Percentiles rank a stretch among this genome's conserved stretches.
phyloP scores from a whole-genome alignment of 2,113 vertebrate species.

The Synchiropus splendidus region DNA sequence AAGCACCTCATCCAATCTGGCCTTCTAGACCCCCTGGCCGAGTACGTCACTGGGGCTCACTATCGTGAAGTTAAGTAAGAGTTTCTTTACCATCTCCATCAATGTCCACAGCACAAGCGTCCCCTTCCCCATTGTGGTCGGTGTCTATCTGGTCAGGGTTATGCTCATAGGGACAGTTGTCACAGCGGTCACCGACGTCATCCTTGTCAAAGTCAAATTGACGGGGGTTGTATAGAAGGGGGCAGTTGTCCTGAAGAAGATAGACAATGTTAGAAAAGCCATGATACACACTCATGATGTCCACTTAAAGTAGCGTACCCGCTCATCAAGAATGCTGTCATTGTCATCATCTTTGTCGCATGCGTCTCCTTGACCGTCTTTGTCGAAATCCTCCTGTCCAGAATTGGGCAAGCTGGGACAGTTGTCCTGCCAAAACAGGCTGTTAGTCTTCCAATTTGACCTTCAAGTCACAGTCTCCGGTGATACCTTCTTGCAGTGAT shows the following conservation, averaged over 20 bases:
- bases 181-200: slow-evolving; percentile 91
- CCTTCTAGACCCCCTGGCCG: too few relatives aligned
- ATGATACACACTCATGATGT: too few relatives aligned
- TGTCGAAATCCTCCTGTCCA: slow-evolving; percentile 96
- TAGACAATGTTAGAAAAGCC: slow-evolving; percentile 1
- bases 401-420: slow-evolving; percentile 95
- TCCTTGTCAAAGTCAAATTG: slow-evolving; percentile 96
- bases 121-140: slow-evolving; percentile 86
- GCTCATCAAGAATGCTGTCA: slow-evolving; percentile 84
- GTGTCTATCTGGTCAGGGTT: slow-evolving; percentile 96
- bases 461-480: not conserved
- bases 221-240: slow-evolving; percentile 89
- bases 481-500: slow-evolving; percentile 87
- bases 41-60: too few relatives aligned
- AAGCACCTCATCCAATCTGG: too few relatives aligned
- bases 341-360: slow-evolving; percentile 97
- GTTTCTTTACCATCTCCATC: slow-evolving; percentile 86
- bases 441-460: not conserved
- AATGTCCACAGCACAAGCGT: slow-evolving; percentile 89
- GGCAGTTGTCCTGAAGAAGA: slow-evolving; percentile 82
- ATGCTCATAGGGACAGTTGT: slow-evolving; percentile 93
- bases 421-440: slow-evolving; percentile 76
- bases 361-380: slow-evolving; percentile 89
- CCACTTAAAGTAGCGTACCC: slow-evolving; percentile 67
- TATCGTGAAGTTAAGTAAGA: too few relatives aligned